Base-by-base conservation (phyloP, 2,888 invertebrate genomes). In the Tetrapedia diversipes region DNA sequence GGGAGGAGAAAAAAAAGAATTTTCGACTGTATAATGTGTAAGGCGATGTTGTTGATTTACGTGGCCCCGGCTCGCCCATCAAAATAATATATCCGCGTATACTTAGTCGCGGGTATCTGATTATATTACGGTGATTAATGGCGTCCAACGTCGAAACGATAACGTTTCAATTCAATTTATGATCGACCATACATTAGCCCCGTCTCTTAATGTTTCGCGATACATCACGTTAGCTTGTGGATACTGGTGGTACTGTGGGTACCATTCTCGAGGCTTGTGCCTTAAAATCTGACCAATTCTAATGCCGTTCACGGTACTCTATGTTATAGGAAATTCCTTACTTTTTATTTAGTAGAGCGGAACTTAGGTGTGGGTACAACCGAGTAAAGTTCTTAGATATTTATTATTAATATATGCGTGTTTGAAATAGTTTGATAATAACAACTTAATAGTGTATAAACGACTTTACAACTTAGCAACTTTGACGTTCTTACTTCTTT, bases 161-260 rank as follows among this genome's bases (percentile, higher is more conserved):
- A 77, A 77, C 77, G 70, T 77, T 77, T 77, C 77, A 77, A 77
- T 77, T 77, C 70, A 77, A 77, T 77, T 77, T 77, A 77, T 70
- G 77, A 70, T 77, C 70, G 70, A 69, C 65, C 77, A 61, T 77
- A 61, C 70, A 39, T 77, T 77, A 70, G 24, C 64, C 51, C 22
- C 27, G 70, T 29, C 70, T 43, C 54, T 51, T 77, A 77, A 77
- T 77, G 51, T 27, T 43, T 39, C 4, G 61, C 51, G 34, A 70
- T 77, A 71, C 45, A 77, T 77, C 77, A 53, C 29, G 51, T 4
- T 43, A 16, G 19, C 10, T 27, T 11, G 37, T n/a, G 14, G 47
- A n/a, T n/a, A n/a, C n/a, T 4, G n/a, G 29, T 54, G 49, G 39
- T n/a, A n/a, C n/a, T n/a, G n/a, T 27, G 29, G 49, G 37, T 57